These are phyloP conservation scores for Eulemur mongoz DNA, from an alignment of 2,797 vertebrate genomes.

Conservation along the genomic window DNA sequence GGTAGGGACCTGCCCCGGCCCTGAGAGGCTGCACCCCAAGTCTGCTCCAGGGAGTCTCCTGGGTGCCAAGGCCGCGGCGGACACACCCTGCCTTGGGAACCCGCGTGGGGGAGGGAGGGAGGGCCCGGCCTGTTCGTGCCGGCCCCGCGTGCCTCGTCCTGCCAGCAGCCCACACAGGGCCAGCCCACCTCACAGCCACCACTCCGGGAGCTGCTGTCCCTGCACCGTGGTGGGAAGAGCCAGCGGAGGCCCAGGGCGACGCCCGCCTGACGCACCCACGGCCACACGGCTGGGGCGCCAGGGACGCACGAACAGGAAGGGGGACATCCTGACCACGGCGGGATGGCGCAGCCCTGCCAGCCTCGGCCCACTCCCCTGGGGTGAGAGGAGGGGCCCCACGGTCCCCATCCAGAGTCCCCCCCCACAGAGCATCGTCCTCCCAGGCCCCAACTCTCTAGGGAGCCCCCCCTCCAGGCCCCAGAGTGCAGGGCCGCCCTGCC, in stretches of 20 bases:
- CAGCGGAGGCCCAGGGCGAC: not conserved
- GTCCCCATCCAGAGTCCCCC: not conserved
- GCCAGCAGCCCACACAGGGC: not conserved
- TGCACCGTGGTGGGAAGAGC: fast-evolving
- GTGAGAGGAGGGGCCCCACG: not conserved
- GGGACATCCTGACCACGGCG: not conserved
- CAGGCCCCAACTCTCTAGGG: not conserved
- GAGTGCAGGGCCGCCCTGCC: fast-evolving
- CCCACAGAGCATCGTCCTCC: not conserved
- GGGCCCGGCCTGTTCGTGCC: not conserved
- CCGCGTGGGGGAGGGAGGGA: fast-evolving
- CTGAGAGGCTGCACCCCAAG: not conserved
- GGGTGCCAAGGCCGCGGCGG: not conserved
- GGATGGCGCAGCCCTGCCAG: not conserved
- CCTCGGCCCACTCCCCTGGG: not conserved
- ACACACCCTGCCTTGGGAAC: not conserved
- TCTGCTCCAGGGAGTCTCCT: not conserved
- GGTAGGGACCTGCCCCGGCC: not conserved
- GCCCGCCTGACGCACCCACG: too few species aligned
- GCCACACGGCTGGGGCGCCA: too few species aligned
- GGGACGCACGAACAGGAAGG: not conserved
- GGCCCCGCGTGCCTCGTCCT: not conserved
- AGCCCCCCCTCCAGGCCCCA: fast-evolving
- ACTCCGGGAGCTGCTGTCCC: not conserved
- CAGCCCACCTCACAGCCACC: not conserved